These are phyloP conservation scores for Uloborus plumipes DNA, from an alignment of 2,888 invertebrate species.

Conservation along the genomic window DNA sequence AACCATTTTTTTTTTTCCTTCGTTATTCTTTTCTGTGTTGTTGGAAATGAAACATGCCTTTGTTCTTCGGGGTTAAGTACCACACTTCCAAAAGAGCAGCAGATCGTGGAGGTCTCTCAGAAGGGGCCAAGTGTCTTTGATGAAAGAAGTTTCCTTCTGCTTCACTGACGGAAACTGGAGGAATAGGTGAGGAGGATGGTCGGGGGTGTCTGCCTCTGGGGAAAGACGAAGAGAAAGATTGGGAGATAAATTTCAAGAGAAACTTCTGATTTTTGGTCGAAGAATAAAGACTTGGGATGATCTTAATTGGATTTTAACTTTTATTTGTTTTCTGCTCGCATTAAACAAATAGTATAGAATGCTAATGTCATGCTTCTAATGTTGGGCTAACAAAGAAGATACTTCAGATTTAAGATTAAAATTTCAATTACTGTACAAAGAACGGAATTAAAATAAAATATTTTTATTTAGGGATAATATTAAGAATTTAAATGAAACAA, in stretches of 20 bases:
- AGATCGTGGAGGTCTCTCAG: slow-evolving; percentile 21
- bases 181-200: background rate
- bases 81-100: slow-evolving; percentile 14
- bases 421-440: too few relatives aligned
- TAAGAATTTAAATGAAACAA: too few relatives aligned
- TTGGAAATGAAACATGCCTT: slow-evolving; percentile 26
- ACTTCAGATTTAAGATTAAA: too few relatives aligned
- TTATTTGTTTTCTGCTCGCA: too few relatives aligned
- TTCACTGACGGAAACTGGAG: too few relatives aligned
- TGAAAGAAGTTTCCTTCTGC: slow-evolving; percentile 7
- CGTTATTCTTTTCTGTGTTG: slow-evolving; percentile 12
- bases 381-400: too few relatives aligned
- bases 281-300: slow-evolving; percentile 2
- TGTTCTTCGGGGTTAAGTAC: slow-evolving; percentile 22
- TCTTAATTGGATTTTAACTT: too few relatives aligned
- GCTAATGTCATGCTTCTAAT: too few relatives aligned
- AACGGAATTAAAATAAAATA: too few relatives aligned
- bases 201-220: slow-evolving; percentile 24
- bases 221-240: background rate
- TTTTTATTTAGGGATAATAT: too few relatives aligned
- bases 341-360: too few relatives aligned
- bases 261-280: background rate
- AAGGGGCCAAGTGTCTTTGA: slow-evolving; percentile 11
- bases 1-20: background rate
- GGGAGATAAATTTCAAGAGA: slow-evolving; percentile 12